Base-by-base conservation (phyloP, 1,140 invertebrate genomes). In the Onthophagus taurus region DNA sequence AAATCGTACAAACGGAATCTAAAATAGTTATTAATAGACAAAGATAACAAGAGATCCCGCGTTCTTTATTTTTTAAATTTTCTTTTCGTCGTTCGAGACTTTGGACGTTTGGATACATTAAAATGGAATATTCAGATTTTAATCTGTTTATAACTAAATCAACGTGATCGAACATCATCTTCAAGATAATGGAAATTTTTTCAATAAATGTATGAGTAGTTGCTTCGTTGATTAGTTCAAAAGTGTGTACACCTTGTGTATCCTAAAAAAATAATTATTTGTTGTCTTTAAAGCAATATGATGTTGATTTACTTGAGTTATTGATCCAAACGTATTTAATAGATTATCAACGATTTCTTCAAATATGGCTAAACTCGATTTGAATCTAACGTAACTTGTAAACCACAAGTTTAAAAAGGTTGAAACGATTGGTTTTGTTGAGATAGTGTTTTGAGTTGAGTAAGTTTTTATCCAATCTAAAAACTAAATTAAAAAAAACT, bases 1-100 rank as follows among this genome's bases (percentile, higher is more conserved):
- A 41, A 5, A 59, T 52, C 12, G 56, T 66, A 21, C 63, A 59
- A 16, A 73, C 42, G 12, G 55, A 52, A 37, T 64, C 61, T 20
- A 72, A 46, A 38, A 67, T 62, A 31, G 61, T 57, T 17, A 64
- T 58, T 7, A 71, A 47, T 12, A 66, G 59, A 14, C 61, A 64
- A 33, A 75, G 50, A 23, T 73, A 70, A 44, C 58, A 63, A 42
- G 65, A 71, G 1, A 73, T 42, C 34, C 58, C 64, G 34, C 62
- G 55, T 55, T 74, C 72, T 48, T 65, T 67, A 3, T 59, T 53
- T 47, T 57, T 65, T 38, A 72, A 49, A 24, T 55, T 51, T 20
- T 72, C 61, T 39, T 54, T 53, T 39, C 65, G 52, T 48, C 47
- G 48, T 24, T 65, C 63, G 33, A 31, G 30, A 31, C 52, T 52